phyloP scores from a whole-genome alignment of 1,140 invertebrate genomes.

The Aethina tumida region DNA sequence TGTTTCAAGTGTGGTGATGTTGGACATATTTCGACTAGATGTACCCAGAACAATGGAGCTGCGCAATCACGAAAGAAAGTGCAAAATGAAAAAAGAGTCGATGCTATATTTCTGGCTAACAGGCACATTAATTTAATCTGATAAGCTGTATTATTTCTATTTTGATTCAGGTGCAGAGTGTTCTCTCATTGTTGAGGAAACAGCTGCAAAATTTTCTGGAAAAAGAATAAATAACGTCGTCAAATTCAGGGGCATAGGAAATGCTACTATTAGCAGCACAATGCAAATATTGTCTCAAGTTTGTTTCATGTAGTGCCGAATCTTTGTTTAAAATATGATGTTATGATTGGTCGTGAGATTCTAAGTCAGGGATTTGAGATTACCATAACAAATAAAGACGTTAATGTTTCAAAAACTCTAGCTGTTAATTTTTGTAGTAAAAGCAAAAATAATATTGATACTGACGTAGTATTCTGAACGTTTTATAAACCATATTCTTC shows the following conservation, averaged over 20 bases:
- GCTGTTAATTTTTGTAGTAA: not conserved
- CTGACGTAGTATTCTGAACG: slow-evolving; percentile 4
- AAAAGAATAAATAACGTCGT: too few relatives aligned
- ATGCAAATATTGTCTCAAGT: not conserved
- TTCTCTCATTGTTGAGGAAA: not conserved
- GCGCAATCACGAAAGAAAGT: too few relatives aligned
- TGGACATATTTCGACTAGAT: too few relatives aligned
- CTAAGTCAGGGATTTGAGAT: slow-evolving; percentile 2
- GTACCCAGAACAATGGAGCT: too few relatives aligned
- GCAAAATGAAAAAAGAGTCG: too few relatives aligned
- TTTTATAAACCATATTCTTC: too few relatives aligned
- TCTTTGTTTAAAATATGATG: slow-evolving; percentile 2
- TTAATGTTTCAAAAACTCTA: slow-evolving; percentile 1
- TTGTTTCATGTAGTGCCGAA: slow-evolving; percentile 2
- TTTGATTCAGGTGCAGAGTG: slow-evolving; percentile 5
- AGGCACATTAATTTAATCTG: not conserved
- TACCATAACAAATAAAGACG: not conserved
- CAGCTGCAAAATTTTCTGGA: too few relatives aligned
- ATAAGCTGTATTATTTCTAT: not conserved
- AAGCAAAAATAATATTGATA: slow-evolving; percentile 3
- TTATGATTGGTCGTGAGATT: slow-evolving; percentile 6
- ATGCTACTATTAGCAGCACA: not conserved
- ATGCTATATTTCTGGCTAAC: too few relatives aligned
- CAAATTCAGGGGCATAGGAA: too few relatives aligned
- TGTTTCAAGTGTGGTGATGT: too few relatives aligned